Evolutionary conservation across 1,140 invertebrate genomes (phyloP), one percentile per base, ranked within the genome.

Genomic region (Drosophila sturtevanti): DNA sequence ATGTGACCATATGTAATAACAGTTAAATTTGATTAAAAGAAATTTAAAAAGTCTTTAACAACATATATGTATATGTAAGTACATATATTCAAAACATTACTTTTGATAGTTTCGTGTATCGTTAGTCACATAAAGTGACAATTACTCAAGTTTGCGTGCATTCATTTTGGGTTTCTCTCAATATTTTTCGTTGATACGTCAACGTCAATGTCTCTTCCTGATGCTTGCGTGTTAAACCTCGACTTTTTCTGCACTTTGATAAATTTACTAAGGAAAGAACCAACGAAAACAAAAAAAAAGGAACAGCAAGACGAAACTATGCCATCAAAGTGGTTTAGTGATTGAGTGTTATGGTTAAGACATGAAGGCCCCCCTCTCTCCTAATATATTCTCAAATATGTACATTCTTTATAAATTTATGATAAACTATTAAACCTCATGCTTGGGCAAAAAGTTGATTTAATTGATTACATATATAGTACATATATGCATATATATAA

Each of bases 41-140:
- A 35, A 35, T 6, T 31, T 31, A 1, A 31, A 31, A 31, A 31
- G 6, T 31, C 27, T 31, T 31, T 31, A 31, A 31, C 27, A 31
- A 31, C 27, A 31, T 7, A 31, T 7, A 31, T 31, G n/a, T 31
- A 31, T 31, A 31, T 31, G 27, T 6, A 31, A 31, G 27, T 31
- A 31, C 12, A n/a, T 5, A 54, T 16, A 34, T 16, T 7, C 0
- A 55, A 55, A 55, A 34, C n/a, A 14, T 31, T 34, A 27, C 27
- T 34, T 34, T 55, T 48, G 18, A 48, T 48, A 18, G 54, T 55
- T 54, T 24, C 21, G 18, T 27, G 22, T 24, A 54, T 18, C 55
- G 55, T 58, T 58, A 60, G 21, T 44, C 60, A 62, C 14, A 41
- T 51, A 62, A 51, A 44, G 60, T 41, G 60, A 62, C 60, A 62